phyloP scores from a whole-genome alignment of 92 coral and sea anemone genomes.

The Bergia sp. region DNA sequence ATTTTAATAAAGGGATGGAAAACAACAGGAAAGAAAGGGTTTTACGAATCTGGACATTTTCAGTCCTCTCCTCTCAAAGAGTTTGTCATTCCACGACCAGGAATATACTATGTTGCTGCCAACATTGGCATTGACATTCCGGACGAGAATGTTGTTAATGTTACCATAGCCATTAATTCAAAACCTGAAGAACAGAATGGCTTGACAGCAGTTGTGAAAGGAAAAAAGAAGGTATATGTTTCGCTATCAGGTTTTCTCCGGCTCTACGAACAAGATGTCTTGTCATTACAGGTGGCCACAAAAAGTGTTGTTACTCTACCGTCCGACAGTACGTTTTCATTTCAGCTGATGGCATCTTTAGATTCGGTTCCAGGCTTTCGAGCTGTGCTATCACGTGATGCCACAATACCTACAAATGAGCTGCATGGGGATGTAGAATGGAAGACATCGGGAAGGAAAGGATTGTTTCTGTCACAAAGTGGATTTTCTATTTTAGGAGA shows the following conservation, averaged over 20 bases:
- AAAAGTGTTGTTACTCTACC: neutral
- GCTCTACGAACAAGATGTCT: conserved; percentile 1
- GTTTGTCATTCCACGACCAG: conserved; percentile 9
- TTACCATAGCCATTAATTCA: conserved; percentile 19
- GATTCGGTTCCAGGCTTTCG: conserved; percentile 33
- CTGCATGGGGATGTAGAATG: conserved; percentile 6
- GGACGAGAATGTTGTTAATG: neutral
- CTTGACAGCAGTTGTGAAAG: conserved; percentile 13
- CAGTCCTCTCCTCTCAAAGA: neutral
- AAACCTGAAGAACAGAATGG: conserved; percentile 37
- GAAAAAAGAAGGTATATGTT: conserved; percentile 9
- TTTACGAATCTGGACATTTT: conserved; percentile 35
- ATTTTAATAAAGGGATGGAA: conserved; percentile 19
- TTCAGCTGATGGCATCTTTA: conserved; percentile 17
- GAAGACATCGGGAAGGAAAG: conserved; percentile 25
- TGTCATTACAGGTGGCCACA: conserved; percentile 12
- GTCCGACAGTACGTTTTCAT: neutral
- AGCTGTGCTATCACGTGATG: conserved; percentile 14
- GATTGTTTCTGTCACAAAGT: conserved; percentile 21
- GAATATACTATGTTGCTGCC: conserved; percentile 29
- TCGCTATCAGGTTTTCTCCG: conserved; percentile 28
- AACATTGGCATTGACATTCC: conserved; percentile 31
- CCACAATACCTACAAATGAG: neutral
- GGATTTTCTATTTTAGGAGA: conserved; percentile 33
- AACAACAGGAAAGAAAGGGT: conserved; percentile 7